Conservation (phyloP, 1,140 invertebrate species). For the Ganaspis sp. region DNA sequence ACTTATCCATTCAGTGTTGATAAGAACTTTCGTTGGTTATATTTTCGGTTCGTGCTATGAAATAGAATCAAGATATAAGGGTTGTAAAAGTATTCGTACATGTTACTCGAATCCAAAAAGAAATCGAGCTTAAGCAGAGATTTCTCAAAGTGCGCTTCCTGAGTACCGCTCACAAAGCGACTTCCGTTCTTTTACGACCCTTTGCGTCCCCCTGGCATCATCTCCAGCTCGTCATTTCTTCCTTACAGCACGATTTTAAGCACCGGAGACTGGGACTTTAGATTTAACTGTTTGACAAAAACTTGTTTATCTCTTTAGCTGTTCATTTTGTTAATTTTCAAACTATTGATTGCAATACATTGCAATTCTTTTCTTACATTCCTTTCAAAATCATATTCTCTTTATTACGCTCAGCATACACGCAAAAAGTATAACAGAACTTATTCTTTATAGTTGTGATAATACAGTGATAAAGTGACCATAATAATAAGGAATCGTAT, state of each 20-base stretch:
- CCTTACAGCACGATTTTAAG: neutral
- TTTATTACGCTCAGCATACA: no score
- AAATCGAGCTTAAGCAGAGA: constrained; percentile 13
- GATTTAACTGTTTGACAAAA: neutral
- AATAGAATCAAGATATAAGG: neutral
- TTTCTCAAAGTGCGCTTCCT: neutral
- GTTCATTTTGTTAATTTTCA: neutral
- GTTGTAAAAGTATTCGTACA: neutral
- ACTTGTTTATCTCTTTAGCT: neutral
- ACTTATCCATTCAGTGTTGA: no score
- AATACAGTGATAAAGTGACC: no score
- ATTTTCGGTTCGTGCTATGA: neutral
- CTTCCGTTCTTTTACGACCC: constrained; percentile 26
- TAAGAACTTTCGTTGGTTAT: no score
- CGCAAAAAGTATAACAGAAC: no score
- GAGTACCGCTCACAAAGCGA: constrained; percentile 26
- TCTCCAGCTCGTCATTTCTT: constrained; percentile 8
- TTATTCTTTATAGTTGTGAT: no score
- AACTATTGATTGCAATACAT: no score
- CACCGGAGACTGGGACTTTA: constrained; percentile 1
- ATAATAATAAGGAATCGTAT: no score
- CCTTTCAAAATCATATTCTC: no score
- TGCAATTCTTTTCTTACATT: neutral
- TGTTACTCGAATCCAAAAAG: constrained; percentile 6
- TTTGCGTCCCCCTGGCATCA: constrained; percentile 11